Percentiles rank a stretch among this genome's conserved stretches.
phyloP scores from a whole-genome alignment of 2,888 invertebrate genomes.

The Agrilus biguttatus region DNA sequence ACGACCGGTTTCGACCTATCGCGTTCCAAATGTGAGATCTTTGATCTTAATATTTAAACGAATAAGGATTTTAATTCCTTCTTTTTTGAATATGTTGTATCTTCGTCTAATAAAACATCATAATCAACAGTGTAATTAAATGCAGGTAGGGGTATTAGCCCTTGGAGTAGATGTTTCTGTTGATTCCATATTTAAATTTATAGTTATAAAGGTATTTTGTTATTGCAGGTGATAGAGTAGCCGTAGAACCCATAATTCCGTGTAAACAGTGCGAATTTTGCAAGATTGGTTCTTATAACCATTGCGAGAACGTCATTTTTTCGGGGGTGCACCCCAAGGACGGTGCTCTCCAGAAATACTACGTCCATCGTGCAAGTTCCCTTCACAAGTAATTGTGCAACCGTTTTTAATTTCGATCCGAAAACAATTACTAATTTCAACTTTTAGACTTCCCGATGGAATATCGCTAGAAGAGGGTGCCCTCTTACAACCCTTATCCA shows the following conservation, averaged over 20 bases:
- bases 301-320: conserved; percentile 70
- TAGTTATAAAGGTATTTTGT: no score
- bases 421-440: not conserved
- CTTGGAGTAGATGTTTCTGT: no score
- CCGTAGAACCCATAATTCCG: conserved; percentile 79
- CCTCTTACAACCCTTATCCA: conserved; percentile 73
- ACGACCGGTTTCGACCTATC: no score
- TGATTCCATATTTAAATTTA: no score
- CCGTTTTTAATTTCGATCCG: not conserved
- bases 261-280: conserved; percentile 71
- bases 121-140: no score
- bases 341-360: conserved; percentile 69
- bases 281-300: conserved; percentile 72
- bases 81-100: no score
- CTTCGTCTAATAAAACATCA: no score
- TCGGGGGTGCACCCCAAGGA: conserved; percentile 81
- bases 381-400: conserved; percentile 49
- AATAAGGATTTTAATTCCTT: no score
- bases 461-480: conserved; percentile 83
- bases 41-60: no score
- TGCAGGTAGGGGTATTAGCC: no score
- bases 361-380: conserved; percentile 73
- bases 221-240: conserved; percentile 81
- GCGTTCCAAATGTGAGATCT: no score
- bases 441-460: conserved; percentile 62